These are phyloP conservation scores for Tenthredo scrophulariae DNA, from an alignment of 2,888 invertebrate genomes.

Conservation along the genomic window DNA sequence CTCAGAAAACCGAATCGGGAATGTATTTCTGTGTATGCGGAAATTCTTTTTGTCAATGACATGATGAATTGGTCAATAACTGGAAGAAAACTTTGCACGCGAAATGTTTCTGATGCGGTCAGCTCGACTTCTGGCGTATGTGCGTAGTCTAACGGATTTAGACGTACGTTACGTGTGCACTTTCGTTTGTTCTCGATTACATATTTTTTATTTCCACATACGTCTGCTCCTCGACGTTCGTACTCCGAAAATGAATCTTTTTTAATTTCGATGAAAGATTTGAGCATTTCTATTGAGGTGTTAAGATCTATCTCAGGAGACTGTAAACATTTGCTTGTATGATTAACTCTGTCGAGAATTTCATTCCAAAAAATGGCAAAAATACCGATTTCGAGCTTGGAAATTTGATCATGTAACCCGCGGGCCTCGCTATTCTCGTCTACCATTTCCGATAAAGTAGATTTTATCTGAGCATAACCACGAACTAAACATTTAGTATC, in stretches of 20 bases:
- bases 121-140: conserved; percentile 53
- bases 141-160: conserved; percentile 56
- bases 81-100: conserved; percentile 54
- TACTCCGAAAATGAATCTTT: conserved; percentile 45
- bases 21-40: conserved; percentile 34
- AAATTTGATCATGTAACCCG: conserved; percentile 55
- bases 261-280: conserved; percentile 52
- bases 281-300: conserved; percentile 47
- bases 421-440: conserved; percentile 55
- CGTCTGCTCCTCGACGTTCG: conserved; percentile 41
- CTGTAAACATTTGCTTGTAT: conserved; percentile 52
- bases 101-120: conserved; percentile 53
- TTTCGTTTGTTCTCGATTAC: conserved; percentile 33
- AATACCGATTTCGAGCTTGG: conserved; percentile 56
- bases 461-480: conserved; percentile 47
- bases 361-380: conserved; percentile 57
- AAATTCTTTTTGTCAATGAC: conserved; percentile 53
- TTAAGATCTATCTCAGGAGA: conserved; percentile 44
- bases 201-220: conserved; percentile 33
- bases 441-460: conserved; percentile 49
- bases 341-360: conserved; percentile 56
- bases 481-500: conserved; percentile 40
- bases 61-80: conserved; percentile 56
- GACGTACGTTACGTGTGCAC: conserved; percentile 55
- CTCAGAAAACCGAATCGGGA: conserved; percentile 27